Conservation (phyloP, 2,888 invertebrate genomes). For the Argynnis bischoffii region DNA sequence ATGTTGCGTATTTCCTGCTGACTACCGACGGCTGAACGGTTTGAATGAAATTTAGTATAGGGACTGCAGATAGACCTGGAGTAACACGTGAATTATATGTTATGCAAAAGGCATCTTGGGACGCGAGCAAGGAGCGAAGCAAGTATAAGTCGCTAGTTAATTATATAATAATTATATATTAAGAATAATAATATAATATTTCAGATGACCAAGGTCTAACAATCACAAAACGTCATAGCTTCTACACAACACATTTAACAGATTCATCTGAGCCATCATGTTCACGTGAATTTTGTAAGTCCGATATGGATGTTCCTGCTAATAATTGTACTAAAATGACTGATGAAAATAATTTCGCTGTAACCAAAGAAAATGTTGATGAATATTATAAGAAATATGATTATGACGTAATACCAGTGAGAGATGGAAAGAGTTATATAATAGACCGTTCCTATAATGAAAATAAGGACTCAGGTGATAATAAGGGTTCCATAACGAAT, state of each 20-base stretch:
- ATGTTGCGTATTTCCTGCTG: too few species aligned
- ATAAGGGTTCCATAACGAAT: constrained; percentile 52
- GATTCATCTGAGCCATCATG: constrained; percentile 12
- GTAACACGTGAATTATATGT: too few species aligned
- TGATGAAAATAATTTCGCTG: background rate
- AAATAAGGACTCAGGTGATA: constrained; percentile 31
- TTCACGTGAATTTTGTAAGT: constrained; percentile 43
- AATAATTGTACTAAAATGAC: background rate
- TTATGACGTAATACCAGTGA: constrained; percentile 63
- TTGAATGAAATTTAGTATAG: too few species aligned
- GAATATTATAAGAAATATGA: constrained; percentile 67
- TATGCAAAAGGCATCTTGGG: too few species aligned
- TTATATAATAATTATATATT: too few species aligned
- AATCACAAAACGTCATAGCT: constrained; percentile 48
- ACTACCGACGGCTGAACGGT: too few species aligned
- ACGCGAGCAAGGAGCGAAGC: too few species aligned
- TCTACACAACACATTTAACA: constrained; percentile 36
- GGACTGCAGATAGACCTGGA: too few species aligned
- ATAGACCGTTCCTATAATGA: constrained; percentile 40
- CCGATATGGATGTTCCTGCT: constrained; percentile 41
- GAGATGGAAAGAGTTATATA: constrained; percentile 47
- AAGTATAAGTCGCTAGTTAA: too few species aligned
- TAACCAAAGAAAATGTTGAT: constrained; percentile 17
- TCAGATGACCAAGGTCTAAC: constrained; percentile 22
- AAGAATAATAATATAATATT: background rate